These are phyloP conservation scores for Corythornis vintsioides DNA, from an alignment of 2,113 vertebrate genomes.

Conservation along the genomic window DNA sequence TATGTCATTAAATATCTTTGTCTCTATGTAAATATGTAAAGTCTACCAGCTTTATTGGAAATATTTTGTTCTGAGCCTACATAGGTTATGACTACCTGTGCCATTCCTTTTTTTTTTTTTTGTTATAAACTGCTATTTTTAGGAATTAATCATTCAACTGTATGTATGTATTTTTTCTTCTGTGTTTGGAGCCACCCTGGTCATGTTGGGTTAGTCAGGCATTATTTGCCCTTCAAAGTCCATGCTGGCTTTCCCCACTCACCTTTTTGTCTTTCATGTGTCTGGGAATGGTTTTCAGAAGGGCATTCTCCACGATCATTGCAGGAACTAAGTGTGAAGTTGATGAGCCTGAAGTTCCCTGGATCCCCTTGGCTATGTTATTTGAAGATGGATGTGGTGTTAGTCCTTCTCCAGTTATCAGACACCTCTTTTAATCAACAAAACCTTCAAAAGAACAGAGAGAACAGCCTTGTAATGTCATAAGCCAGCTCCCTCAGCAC, in stretches of 20 bases:
- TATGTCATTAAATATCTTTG: neutral
- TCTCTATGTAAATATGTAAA: neutral
- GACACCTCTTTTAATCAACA: neutral
- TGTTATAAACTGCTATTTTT: neutral
- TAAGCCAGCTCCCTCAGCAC: neutral
- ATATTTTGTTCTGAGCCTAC: neutral
- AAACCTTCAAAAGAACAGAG: neutral
- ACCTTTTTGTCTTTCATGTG: neutral
- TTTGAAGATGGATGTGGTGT: neutral
- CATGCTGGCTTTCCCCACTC: neutral
- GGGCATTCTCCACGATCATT: neutral
- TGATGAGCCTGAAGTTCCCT: neutral
- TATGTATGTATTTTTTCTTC: no score
- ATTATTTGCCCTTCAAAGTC: neutral
- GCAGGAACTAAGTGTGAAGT: neutral
- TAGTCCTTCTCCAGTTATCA: neutral
- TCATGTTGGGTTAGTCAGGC: neutral
- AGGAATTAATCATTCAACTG: neutral
- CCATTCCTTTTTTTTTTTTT: neutral
- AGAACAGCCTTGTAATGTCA: neutral
- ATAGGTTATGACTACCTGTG: neutral
- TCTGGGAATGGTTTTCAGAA: neutral
- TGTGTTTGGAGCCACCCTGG: no score
- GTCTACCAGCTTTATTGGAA: neutral
- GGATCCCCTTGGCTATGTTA: neutral